phyloP scores from a whole-genome alignment of 2,113 vertebrate species.

The Lamprologus speciosus region DNA sequence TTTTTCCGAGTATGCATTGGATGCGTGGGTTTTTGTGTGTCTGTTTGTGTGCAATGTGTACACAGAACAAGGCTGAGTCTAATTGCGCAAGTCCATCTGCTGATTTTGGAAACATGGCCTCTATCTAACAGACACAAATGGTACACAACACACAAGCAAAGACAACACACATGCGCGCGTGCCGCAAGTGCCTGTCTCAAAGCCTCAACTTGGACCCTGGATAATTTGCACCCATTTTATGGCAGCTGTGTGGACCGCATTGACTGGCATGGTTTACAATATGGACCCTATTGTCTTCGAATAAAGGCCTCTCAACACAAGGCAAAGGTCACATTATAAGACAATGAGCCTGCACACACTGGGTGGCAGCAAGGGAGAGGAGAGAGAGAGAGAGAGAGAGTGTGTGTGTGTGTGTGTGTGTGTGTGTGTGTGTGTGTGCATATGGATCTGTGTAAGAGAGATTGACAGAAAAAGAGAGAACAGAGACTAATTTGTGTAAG shows the following conservation, averaged over 20 bases:
- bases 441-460: background rate
- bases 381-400: background rate
- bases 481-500: background rate
- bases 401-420: background rate
- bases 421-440: background rate
- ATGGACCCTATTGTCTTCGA: slow-evolving; percentile 54
- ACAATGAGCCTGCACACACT: slow-evolving; percentile 46
- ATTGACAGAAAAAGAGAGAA: background rate
- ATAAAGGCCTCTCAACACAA: slow-evolving; percentile 57
- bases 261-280: slow-evolving; percentile 61
- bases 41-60: background rate
- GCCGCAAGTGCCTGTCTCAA: slow-evolving; percentile 32
- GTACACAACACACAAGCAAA: background rate
- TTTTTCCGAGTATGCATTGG: background rate
- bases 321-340: slow-evolving; percentile 52
- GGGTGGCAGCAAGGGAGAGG: background rate
- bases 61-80: slow-evolving; percentile 41
- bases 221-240: slow-evolving; percentile 40
- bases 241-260: slow-evolving; percentile 49
- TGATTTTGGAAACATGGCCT: slow-evolving; percentile 50
- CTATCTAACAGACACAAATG: slow-evolving; percentile 30
- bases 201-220: slow-evolving; percentile 45
- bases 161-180: background rate
- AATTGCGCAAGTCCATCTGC: slow-evolving; percentile 61
- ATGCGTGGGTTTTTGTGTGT: background rate